phyloP scores from a whole-genome alignment of 2,797 vertebrate species.

The Enteromius anoplus region DNA sequence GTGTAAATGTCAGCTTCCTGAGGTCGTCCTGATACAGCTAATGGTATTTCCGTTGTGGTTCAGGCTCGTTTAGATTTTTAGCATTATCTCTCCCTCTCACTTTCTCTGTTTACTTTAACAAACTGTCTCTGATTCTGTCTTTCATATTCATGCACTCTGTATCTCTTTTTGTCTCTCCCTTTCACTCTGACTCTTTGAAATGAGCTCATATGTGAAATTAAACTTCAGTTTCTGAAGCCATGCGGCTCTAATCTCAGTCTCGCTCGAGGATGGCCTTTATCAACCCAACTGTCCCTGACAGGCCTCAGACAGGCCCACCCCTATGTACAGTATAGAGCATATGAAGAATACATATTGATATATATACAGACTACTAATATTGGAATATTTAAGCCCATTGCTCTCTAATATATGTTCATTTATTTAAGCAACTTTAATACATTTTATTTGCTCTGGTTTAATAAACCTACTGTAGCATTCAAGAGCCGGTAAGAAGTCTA shows the following conservation, averaged over 20 bases:
- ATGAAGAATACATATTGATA: neutral
- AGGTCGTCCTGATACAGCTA: neutral
- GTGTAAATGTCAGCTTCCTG: neutral
- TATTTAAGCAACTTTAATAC: neutral
- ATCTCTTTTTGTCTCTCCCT: slow-evolving; percentile 6
- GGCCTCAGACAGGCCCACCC: slow-evolving; percentile 9
- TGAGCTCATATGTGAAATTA: slow-evolving; percentile 55
- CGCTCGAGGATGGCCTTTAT: slow-evolving; percentile 30
- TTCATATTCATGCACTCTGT: slow-evolving; percentile 39
- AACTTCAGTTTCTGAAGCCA: slow-evolving; percentile 51
- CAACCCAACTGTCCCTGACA: slow-evolving; percentile 23
- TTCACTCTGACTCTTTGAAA: slow-evolving; percentile 36
- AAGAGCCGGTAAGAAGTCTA: neutral
- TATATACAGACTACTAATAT: neutral
- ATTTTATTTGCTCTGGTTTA: neutral
- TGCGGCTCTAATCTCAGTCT: slow-evolving; percentile 45
- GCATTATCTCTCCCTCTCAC: neutral
- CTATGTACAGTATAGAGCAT: slow-evolving; percentile 1
- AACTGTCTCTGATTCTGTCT: slow-evolving; percentile 22
- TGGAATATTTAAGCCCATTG: neutral
- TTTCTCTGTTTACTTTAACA: neutral
- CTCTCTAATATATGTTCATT: neutral
- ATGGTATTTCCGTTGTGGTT: slow-evolving; percentile 1
- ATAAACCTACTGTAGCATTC: neutral
- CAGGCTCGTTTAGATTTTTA: neutral